Percentiles rank a stretch among this genome's conserved stretches.
phyloP scores from a whole-genome alignment of 35 echinoderm and acorn worm species.

The Ptychodera flava region DNA sequence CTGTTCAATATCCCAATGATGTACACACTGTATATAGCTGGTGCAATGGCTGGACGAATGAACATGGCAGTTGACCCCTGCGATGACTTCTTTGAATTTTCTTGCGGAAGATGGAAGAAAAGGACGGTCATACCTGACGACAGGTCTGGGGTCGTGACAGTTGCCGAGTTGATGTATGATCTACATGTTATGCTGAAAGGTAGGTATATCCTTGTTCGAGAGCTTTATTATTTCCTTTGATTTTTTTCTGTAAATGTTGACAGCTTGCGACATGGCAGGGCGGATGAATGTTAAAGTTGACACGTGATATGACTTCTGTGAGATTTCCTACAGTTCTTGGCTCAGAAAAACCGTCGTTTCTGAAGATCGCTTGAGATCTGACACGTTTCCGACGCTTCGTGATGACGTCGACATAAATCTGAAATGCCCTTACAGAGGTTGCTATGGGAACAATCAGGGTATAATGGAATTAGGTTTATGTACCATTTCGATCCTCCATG shows the following conservation, averaged over 20 bases:
- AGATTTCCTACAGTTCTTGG: constrained; percentile 84
- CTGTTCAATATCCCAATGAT: no score
- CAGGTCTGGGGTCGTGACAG: constrained; percentile 37
- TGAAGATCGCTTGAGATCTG: constrained; percentile 63
- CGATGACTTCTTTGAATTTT: constrained; percentile 27
- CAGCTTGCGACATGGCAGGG: constrained; percentile 51
- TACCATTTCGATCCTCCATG: no score
- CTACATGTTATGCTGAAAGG: constrained; percentile 75
- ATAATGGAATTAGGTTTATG: no score
- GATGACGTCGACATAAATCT: constrained; percentile 53
- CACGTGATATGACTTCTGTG: constrained; percentile 88
- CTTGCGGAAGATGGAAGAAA: constrained; percentile 26
- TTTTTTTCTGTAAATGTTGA: not conserved
- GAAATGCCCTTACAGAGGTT: no score
- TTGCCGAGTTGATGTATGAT: constrained; percentile 44
- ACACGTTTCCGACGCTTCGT: constrained; percentile 47
- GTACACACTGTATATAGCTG: constrained; percentile 12
- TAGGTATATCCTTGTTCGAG: constrained; percentile 18
- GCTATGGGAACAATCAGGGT: no score
- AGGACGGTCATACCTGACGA: not conserved
- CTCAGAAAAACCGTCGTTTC: constrained; percentile 69
- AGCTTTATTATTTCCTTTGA: no score
- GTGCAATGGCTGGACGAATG: constrained; percentile 8
- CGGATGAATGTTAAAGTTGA: constrained; percentile 62
- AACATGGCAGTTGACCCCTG: constrained; percentile 16